Evolutionary conservation across 2,888 invertebrate species (phyloP).

Genomic region (Lasioglossum morio): DNA sequence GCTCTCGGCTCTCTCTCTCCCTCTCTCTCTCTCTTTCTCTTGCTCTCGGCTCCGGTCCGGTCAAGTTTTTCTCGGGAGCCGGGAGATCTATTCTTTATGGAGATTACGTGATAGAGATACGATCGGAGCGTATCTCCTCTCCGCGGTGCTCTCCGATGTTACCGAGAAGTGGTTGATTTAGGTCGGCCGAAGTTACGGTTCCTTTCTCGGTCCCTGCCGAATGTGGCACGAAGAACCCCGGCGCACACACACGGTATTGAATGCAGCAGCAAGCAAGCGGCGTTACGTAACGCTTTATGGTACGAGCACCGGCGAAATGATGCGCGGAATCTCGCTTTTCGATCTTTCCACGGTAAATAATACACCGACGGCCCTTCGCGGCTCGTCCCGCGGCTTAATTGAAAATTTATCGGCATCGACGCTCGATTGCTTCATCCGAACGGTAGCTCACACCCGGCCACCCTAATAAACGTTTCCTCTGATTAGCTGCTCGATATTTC

Average conservation of each 20-base stretch:
- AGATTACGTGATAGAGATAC: slow-evolving; percentile 67
- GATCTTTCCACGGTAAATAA: slow-evolving; percentile 22
- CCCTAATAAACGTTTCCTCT: not conserved
- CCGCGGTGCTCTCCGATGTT: slow-evolving; percentile 55
- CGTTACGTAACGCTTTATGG: slow-evolving; percentile 47
- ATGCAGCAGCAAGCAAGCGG: not conserved
- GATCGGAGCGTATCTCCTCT: slow-evolving; percentile 54
- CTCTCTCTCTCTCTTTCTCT: not conserved
- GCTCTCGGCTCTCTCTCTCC: slow-evolving; percentile 2
- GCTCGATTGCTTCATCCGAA: not conserved
- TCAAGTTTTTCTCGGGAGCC: slow-evolving; percentile 39
- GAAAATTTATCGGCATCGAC: not conserved
- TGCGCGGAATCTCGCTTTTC: slow-evolving; percentile 15
- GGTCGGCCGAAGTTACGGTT: slow-evolving; percentile 41
- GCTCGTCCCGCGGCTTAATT: not conserved
- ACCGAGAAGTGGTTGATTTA: slow-evolving; percentile 49
- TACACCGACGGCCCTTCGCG: not conserved
- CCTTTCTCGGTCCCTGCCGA: slow-evolving; percentile 47
- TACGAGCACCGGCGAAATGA: slow-evolving; percentile 20
- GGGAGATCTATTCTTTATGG: slow-evolving; percentile 66
- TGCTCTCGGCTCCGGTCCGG: slow-evolving; percentile 9
- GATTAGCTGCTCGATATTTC: not conserved
- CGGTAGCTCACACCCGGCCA: not conserved
- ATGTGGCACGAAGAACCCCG: slow-evolving; percentile 37
- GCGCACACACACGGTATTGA: slow-evolving; percentile 20